Conservation (phyloP, 1,140 invertebrate species). For the Plectus sambesii region DNA sequence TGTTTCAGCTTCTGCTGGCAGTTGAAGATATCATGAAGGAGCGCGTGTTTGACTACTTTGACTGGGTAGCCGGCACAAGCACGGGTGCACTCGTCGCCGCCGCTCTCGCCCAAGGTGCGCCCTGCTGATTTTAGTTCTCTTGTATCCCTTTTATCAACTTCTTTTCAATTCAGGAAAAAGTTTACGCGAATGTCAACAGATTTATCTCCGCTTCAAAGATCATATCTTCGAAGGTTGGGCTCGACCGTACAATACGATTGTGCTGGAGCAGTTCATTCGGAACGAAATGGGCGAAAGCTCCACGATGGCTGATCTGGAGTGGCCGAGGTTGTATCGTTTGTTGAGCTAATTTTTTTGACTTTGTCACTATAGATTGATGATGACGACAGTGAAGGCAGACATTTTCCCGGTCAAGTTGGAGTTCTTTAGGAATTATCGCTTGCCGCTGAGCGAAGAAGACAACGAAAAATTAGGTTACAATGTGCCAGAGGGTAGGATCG, state of each 20-base stretch:
- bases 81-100: slow-evolving; percentile 86
- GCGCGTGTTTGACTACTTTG: slow-evolving; percentile 56
- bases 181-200: slow-evolving; percentile 34
- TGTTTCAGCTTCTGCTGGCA: slow-evolving; percentile 33
- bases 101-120: slow-evolving; percentile 50
- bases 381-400: slow-evolving; percentile 80
- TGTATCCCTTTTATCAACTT: slow-evolving; percentile 16
- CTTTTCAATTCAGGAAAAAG: slow-evolving; percentile 29
- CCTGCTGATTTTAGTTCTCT: slow-evolving; percentile 10
- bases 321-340: slow-evolving; percentile 57
- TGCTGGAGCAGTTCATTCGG: slow-evolving; percentile 72
- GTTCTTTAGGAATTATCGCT: slow-evolving; percentile 79
- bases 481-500: slow-evolving; percentile 39
- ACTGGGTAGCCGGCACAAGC: slow-evolving; percentile 93
- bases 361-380: slow-evolving; percentile 58
- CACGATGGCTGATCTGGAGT: slow-evolving; percentile 70
- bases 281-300: slow-evolving; percentile 70
- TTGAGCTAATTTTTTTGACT: slow-evolving; percentile 12
- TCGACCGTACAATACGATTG: slow-evolving; percentile 55
- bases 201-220: slow-evolving; percentile 44
- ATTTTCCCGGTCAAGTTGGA: slow-evolving; percentile 81
- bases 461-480: slow-evolving; percentile 49
- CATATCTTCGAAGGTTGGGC: slow-evolving; percentile 40
- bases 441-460: slow-evolving; percentile 51
- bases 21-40: slow-evolving; percentile 36